Evolutionary conservation across 2,888 invertebrate genomes (phyloP).

Genomic region (Ernsta delagoae): DNA sequence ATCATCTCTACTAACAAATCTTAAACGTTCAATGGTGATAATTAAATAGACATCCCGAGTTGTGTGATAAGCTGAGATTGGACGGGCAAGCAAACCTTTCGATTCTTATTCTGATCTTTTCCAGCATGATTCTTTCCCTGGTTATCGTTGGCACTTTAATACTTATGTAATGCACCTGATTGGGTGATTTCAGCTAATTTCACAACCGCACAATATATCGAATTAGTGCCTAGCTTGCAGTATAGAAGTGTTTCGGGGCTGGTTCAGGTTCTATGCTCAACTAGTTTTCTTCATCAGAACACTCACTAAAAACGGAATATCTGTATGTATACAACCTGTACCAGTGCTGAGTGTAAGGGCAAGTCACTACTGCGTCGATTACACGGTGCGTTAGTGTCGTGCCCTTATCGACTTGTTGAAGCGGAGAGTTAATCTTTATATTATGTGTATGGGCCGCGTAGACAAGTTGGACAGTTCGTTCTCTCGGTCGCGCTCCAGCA

Average conservation of each 20-base stretch:
- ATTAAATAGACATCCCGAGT: slow-evolving; percentile 44
- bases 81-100: slow-evolving; percentile 69
- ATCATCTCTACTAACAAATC: slow-evolving; percentile 19
- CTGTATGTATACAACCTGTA: slow-evolving; percentile 32
- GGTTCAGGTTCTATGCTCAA: slow-evolving; percentile 16
- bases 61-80: slow-evolving; percentile 81
- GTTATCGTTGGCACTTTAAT: slow-evolving; percentile 43
- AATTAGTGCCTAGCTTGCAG: slow-evolving; percentile 67
- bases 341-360: slow-evolving; percentile 43
- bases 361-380: slow-evolving; percentile 42
- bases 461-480: slow-evolving; percentile 99
- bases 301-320: neutral
- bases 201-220: slow-evolving; percentile 70
- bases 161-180: slow-evolving; percentile 53
- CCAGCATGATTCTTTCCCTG: slow-evolving; percentile 60
- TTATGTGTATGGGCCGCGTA: slow-evolving; percentile 88
- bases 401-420: slow-evolving; percentile 21
- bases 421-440: slow-evolving; percentile 63
- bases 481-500: slow-evolving; percentile 98
- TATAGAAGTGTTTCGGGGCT: slow-evolving; percentile 49
- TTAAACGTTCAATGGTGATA: slow-evolving; percentile 15
- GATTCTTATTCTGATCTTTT: slow-evolving; percentile 42
- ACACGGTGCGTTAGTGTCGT: slow-evolving; percentile 25
- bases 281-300: neutral
- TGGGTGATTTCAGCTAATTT: slow-evolving; percentile 77